A percentile compares a stretch with the other conserved stretches of the same genome.
These are phyloP conservation scores for Acanthis flammea DNA, from an alignment of 2,797 vertebrate species.

Conservation along the genomic window DNA sequence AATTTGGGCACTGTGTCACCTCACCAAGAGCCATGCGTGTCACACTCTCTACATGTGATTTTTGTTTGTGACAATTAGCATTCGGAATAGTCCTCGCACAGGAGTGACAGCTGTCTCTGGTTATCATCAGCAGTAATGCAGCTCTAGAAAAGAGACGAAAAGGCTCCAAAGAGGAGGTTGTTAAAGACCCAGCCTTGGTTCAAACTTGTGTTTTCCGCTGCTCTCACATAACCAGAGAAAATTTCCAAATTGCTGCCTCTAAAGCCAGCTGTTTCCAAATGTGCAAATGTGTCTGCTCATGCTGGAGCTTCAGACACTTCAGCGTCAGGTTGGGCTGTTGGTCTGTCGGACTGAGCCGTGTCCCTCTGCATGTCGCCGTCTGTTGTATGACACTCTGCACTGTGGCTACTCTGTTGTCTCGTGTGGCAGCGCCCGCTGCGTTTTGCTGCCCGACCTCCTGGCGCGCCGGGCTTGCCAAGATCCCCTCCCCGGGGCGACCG, in stretches of 20 bases:
- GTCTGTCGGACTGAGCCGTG: slow-evolving; percentile 60
- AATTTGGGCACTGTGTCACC: slow-evolving; percentile 75
- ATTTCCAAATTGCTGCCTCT: slow-evolving; percentile 37
- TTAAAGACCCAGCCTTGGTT: slow-evolving; percentile 27
- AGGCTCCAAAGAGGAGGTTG: slow-evolving; percentile 65
- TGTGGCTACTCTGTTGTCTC: slow-evolving; percentile 65
- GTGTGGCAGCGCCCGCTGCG: slow-evolving; percentile 31
- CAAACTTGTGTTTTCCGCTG: not conserved
- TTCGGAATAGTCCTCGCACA: slow-evolving; percentile 33
- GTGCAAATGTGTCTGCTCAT: slow-evolving; percentile 44
- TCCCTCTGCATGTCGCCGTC: slow-evolving; percentile 64
- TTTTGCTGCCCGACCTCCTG: slow-evolving; percentile 29
- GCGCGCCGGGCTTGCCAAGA: not conserved
- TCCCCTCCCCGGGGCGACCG: not conserved
- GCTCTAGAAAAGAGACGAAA: not conserved
- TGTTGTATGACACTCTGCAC: slow-evolving; percentile 63
- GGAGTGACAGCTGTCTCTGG: slow-evolving; percentile 55
- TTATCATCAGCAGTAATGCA: not conserved
- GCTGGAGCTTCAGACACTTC: slow-evolving; percentile 51
- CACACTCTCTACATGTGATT: slow-evolving; percentile 78
- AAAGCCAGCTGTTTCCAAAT: slow-evolving; percentile 50
- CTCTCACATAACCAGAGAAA: slow-evolving; percentile 38
- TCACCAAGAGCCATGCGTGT: slow-evolving; percentile 78
- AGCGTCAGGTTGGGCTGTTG: slow-evolving; percentile 57
- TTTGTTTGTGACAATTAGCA: slow-evolving; percentile 78